Evolutionary conservation across 2,888 invertebrate genomes (phyloP).

Genomic region (Trypoxylon attenuatum): DNA sequence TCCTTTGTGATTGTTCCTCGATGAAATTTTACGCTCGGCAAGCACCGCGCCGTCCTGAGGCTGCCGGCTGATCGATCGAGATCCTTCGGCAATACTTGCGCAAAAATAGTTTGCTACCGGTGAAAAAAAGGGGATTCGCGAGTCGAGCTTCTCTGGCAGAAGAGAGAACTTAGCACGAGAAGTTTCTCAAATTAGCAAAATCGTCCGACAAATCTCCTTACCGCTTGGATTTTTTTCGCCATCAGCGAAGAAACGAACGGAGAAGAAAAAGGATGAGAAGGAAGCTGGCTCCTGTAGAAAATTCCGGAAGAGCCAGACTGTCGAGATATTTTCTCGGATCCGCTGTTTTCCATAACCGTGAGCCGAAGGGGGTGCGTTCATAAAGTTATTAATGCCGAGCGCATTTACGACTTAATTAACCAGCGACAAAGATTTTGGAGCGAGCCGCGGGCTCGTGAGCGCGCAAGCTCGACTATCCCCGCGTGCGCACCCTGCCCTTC

Average conservation of each 20-base stretch:
- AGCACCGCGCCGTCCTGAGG: no score
- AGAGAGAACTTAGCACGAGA: not conserved
- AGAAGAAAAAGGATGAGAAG: not conserved
- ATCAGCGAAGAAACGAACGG: not conserved
- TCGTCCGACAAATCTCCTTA: no score
- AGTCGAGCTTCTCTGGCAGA: no score
- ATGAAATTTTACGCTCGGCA: not conserved
- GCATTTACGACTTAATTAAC: constrained; percentile 45
- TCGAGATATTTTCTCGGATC: not conserved
- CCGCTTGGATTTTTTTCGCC: no score
- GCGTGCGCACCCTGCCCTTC: no score
- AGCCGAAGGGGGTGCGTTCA: constrained; percentile 4
- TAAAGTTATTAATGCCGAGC: constrained; percentile 35
- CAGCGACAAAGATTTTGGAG: constrained; percentile 42
- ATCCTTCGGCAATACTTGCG: no score
- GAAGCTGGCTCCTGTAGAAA: not conserved
- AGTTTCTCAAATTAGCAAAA: not conserved
- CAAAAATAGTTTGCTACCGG: no score
- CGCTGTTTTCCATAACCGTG: not conserved
- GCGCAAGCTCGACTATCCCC: not conserved
- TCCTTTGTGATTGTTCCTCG: not conserved
- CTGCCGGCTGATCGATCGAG: no score
- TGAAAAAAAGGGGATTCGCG: no score
- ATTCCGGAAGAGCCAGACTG: not conserved
- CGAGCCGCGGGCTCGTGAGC: not conserved